phyloP scores from a whole-genome alignment of 2,888 invertebrate genomes.

The Pharmacophagus antenor region DNA sequence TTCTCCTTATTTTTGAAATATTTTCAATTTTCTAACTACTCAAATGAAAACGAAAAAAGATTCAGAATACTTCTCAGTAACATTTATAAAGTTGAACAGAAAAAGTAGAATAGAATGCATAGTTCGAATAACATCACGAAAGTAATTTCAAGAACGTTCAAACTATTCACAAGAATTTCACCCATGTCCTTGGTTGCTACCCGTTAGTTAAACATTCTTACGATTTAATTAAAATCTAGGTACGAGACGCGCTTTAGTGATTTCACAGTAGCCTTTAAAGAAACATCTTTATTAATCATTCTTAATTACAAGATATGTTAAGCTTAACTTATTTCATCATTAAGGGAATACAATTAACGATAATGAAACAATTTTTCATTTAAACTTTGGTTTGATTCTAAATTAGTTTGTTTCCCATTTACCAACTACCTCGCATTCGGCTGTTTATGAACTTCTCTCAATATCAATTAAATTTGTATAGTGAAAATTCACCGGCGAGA shows the following conservation, averaged over 20 bases:
- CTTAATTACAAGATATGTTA: neutral
- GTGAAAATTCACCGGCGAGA: constrained; percentile 8
- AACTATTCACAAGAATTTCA: constrained; percentile 21
- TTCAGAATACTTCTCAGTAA: too few species aligned
- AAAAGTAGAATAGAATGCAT: neutral
- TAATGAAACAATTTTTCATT: constrained; percentile 17
- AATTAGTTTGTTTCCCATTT: constrained; percentile 14
- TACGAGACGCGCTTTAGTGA: neutral
- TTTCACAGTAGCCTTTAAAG: neutral
- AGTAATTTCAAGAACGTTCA: constrained; percentile 21
- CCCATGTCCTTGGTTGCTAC: constrained; percentile 21
- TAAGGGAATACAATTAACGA: neutral
- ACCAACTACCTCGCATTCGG: constrained; percentile 2
- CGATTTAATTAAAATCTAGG: constrained; percentile 22
- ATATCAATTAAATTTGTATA: constrained; percentile 17
- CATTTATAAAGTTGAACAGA: too few species aligned
- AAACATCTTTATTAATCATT: neutral
- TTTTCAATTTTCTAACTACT: too few species aligned
- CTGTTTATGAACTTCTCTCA: constrained; percentile 8
- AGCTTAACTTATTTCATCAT: neutral
- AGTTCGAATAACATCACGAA: constrained; percentile 12
- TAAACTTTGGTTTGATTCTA: constrained; percentile 2
- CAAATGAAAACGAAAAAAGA: too few species aligned
- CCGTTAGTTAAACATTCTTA: constrained; percentile 12
- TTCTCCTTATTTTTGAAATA: too few species aligned